A percentile compares a stretch with the other conserved stretches of the same genome.
These are phyloP conservation scores for Erynnis tages DNA, from an alignment of 2,888 invertebrate species.

Conservation along the genomic window DNA sequence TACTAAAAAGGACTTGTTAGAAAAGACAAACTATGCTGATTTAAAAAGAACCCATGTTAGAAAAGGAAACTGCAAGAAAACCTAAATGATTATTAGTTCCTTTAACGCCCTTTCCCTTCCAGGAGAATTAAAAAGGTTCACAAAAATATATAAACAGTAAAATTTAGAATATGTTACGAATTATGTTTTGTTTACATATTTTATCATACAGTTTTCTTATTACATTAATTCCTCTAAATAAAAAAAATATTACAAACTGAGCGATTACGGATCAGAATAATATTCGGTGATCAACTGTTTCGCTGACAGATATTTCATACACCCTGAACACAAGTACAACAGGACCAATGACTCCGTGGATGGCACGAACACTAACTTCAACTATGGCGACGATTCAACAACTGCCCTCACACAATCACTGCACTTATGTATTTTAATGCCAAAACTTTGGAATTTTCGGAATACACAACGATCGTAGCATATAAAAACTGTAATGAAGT, in stretches of 20 bases:
- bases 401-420: slow-evolving; percentile 47
- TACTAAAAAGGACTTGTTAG: too few relatives aligned
- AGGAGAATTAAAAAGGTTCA: slow-evolving; percentile 13
- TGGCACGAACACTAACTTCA: slow-evolving; percentile 55
- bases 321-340: slow-evolving; percentile 66
- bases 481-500: slow-evolving; percentile 43
- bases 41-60: too few relatives aligned
- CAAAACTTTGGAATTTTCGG: not conserved
- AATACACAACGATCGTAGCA: not conserved
- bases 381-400: slow-evolving; percentile 68
- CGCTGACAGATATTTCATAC: slow-evolving; percentile 65
- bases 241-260: not conserved
- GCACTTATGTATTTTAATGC: slow-evolving; percentile 31
- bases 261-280: slow-evolving; percentile 19
- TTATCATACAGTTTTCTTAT: slow-evolving; percentile 10
- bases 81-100: too few relatives aligned
- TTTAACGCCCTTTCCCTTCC: too few relatives aligned
- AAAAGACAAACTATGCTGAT: too few relatives aligned
- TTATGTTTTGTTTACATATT: slow-evolving; percentile 45
- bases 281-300: slow-evolving; percentile 40
- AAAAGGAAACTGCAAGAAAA: too few relatives aligned
- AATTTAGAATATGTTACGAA: not conserved
- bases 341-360: slow-evolving; percentile 65
- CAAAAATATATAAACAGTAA: slow-evolving; percentile 2
- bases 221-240: not conserved